A percentile compares a stretch with the other conserved stretches of the same genome.
Conservation (phyloP, 1,140 invertebrate genomes). For the Listronotus bonariensis region DNA sequence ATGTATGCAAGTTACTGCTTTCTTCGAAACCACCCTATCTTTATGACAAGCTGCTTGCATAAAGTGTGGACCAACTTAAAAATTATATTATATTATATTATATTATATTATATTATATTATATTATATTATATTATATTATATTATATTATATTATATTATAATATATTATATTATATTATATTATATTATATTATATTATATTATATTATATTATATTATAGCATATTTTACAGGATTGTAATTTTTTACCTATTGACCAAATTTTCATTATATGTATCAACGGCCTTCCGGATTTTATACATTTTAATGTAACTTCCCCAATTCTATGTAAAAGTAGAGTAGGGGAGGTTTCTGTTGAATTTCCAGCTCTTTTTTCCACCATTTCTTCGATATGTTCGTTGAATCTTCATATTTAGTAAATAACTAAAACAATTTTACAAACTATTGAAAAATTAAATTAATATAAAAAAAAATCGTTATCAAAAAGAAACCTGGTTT, state of each 20-base stretch:
- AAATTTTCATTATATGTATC: conserved; percentile 87
- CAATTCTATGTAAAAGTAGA: conserved; percentile 78
- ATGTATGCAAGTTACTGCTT: conserved; percentile 91
- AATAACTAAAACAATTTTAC: conserved; percentile 41
- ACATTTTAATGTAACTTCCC: conserved; percentile 85
- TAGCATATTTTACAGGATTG: too few species aligned
- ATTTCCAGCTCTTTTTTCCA: conserved; percentile 61
- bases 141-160: too few species aligned
- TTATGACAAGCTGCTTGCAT: conserved; percentile 94
- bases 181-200: background rate
- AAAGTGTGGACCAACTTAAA: conserved; percentile 78
- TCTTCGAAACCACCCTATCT: conserved; percentile 85
- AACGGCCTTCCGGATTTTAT: conserved; percentile 84
- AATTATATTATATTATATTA: background rate
- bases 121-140: too few species aligned
- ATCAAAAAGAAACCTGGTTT: too few species aligned
- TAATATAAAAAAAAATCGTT: too few species aligned
- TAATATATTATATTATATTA: background rate
- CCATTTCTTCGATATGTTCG: conserved; percentile 58
- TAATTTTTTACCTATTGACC: conserved; percentile 67
- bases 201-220: background rate
- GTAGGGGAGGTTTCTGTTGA: conserved; percentile 55
- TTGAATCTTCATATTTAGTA: conserved; percentile 48
- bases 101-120: background rate
- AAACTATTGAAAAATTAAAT: too few species aligned